A percentile compares a stretch with the other conserved stretches of the same genome.
Conservation (phyloP, 2,888 invertebrate species). For the Brachyopa scutellaris region DNA sequence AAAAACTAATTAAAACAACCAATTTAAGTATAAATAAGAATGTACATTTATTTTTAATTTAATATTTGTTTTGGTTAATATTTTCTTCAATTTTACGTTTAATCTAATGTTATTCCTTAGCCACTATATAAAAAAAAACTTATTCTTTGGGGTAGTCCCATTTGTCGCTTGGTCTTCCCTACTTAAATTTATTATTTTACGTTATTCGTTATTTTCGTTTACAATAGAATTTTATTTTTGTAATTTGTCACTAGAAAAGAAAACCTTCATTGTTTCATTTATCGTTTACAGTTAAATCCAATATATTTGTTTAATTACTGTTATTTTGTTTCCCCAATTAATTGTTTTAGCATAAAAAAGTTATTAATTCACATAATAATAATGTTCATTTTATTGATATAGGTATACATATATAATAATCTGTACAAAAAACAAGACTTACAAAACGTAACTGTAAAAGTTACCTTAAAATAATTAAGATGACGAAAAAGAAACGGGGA, state of each 20-base stretch:
- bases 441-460: no score
- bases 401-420: no score
- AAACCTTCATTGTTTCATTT: slow-evolving; percentile 53
- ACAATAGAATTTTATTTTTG: slow-evolving; percentile 26
- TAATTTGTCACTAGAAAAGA: slow-evolving; percentile 37
- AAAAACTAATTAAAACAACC: slow-evolving; percentile 48
- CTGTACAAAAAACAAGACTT: no score
- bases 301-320: slow-evolving; percentile 46
- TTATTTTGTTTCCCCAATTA: slow-evolving; percentile 55
- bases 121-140: slow-evolving; percentile 40
- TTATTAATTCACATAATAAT: slow-evolving; percentile 43
- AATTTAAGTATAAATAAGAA: slow-evolving; percentile 70
- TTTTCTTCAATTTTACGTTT: slow-evolving; percentile 22
- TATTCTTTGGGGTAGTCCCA: slow-evolving; percentile 58
- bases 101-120: slow-evolving; percentile 58
- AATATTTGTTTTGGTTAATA: slow-evolving; percentile 70
- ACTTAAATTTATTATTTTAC: slow-evolving; percentile 12
- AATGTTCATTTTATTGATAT: no score
- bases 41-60: slow-evolving; percentile 72
- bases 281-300: slow-evolving; percentile 59
- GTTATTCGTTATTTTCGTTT: slow-evolving; percentile 27
- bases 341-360: slow-evolving; percentile 60
- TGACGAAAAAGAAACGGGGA: no score
- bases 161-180: slow-evolving; percentile 68
- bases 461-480: no score